These are phyloP conservation scores for Vombatus ursinus DNA, from an alignment of 2,113 vertebrate species.

Conservation along the genomic window DNA sequence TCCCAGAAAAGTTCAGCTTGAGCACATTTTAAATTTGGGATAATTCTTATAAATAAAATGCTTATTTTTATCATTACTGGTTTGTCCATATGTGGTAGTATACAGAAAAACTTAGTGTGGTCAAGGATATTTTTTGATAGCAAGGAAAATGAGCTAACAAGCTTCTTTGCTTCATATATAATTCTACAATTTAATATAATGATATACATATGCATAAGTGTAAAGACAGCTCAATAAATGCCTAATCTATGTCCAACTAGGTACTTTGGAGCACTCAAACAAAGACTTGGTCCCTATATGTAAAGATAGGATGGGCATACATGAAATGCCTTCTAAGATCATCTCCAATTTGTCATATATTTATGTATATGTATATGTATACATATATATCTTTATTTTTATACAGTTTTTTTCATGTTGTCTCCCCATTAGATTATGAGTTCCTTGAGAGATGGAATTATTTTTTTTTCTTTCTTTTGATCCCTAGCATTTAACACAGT, in stretches of 20 bases:
- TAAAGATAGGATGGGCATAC: neutral
- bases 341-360: neutral
- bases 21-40: neutral
- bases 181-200: neutral
- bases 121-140: neutral
- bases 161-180: neutral
- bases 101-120: neutral
- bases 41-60: neutral
- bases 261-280: neutral
- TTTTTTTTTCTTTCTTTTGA: neutral
- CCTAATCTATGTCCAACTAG: neutral
- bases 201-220: neutral
- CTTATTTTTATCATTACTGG: neutral
- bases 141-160: neutral
- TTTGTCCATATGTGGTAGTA: neutral
- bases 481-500: neutral
- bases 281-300: neutral
- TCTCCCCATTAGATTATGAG: neutral
- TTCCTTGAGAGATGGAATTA: neutral
- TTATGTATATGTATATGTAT: too few species aligned
- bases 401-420: neutral
- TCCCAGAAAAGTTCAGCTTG: neutral
- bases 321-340: neutral
- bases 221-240: neutral
- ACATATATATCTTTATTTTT: neutral